Evolutionary conservation across 2,113 vertebrate species (phyloP).

Genomic region (Promerops cafer): DNA sequence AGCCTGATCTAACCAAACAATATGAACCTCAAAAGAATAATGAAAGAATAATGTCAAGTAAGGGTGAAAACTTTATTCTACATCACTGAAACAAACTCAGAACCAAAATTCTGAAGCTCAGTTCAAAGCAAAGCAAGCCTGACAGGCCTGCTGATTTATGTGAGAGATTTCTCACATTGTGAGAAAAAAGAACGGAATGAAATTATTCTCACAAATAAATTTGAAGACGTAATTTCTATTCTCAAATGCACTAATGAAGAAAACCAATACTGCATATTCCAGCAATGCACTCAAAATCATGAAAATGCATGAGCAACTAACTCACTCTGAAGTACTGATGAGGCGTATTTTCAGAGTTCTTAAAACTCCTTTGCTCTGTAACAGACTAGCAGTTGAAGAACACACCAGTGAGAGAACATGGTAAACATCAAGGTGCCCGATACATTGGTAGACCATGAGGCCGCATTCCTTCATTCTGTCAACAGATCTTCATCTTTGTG

Average conservation of each 20-base stretch:
- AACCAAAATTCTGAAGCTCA: background rate
- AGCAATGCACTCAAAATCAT: background rate
- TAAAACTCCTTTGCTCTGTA: background rate
- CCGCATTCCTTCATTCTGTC: background rate
- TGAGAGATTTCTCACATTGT: background rate
- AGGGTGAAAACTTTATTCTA: background rate
- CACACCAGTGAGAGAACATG: background rate
- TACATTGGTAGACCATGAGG: background rate
- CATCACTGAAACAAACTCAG: background rate
- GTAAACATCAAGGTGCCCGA: accelerated
- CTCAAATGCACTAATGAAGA: background rate
- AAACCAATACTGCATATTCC: background rate
- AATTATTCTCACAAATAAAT: background rate
- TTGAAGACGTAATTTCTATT: background rate
- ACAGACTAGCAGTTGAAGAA: background rate
- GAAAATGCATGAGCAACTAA: background rate
- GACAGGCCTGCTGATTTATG: background rate
- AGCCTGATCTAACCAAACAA: background rate
- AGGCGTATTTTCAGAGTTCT: background rate
- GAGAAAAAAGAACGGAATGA: background rate
- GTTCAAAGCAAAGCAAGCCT: background rate
- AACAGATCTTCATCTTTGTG: background rate
- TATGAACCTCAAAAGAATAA: background rate
- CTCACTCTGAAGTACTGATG: background rate
- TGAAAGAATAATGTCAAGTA: background rate